Base-by-base conservation (phyloP, 2,797 vertebrate species). In the Myotis myotis region DNA sequence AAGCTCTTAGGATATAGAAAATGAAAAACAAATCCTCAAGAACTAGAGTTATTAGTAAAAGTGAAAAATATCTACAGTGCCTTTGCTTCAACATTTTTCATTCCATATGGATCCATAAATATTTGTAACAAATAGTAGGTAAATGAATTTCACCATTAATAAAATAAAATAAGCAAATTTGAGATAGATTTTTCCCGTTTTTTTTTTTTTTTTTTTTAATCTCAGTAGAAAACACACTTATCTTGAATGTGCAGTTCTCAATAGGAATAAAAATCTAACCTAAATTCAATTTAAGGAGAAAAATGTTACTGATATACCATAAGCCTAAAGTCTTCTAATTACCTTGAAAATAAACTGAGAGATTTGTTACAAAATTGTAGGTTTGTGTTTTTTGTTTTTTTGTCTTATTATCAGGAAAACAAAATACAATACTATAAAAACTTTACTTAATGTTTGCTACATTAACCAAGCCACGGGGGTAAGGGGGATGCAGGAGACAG, bases 21-120 rank as follows among this genome's bases (percentile, higher is more conserved):
- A 49, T 70, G 20, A 84, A 41, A 86, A n/a, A 15, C 30, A 79
- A 92, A 85, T 38, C 93, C 96, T 97, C 94, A 98, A 98, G 97
- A 97, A 97, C 92, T 96, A 96, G 95, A 94, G 96, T 98, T 98
- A 98, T 97, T 97, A 97, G 96, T 91, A 96, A 98, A 98, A 98
- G 97, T 98, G 96, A 98, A 98, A 96, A 97, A 97, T 97, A 97
- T 96, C 96, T 96, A 8, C 95, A 96, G 84, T 98, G 94, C 96
- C 95, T 98, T 97, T 97, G 93, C 96, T 97, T 98, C 96, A 97
- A 98, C 97, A 98, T 98, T 97, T 98, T 97, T 94, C 97, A 96
- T 96, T 97, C 97, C 97, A 98, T 98, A 98, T 98, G 97, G 97
- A 98, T 96, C 97, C 97, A 97, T 98, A 98, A 98, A 98, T 98